These are phyloP conservation scores for Pelusios castaneus DNA, from an alignment of 2,113 vertebrate species.

Conservation along the genomic window DNA sequence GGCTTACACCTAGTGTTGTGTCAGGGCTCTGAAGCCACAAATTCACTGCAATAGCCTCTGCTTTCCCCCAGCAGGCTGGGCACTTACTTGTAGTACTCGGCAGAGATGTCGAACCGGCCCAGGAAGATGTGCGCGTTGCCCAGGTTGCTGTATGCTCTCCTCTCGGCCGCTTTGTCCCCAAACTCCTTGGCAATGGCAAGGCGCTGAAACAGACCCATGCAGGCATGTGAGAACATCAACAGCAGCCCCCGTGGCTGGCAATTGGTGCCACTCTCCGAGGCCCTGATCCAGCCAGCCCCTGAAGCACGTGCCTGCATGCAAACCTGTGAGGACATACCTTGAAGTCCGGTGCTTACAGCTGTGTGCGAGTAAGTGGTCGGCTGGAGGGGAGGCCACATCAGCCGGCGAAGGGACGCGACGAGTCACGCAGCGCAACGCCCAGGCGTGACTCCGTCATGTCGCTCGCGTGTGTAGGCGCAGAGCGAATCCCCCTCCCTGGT, in stretches of 20 bases:
- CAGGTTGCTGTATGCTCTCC: conserved; percentile 95
- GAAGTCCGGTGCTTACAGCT: fast-evolving
- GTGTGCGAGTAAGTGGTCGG: background rate
- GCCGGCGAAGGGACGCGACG: background rate
- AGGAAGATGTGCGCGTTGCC: conserved; percentile 96
- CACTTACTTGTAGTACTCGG: conserved; percentile 95
- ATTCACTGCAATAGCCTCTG: fast-evolving
- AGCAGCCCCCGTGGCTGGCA: background rate
- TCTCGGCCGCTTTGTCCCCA: conserved; percentile 94
- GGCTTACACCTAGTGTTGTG: background rate
- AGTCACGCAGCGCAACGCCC: fast-evolving
- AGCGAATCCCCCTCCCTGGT: fast-evolving
- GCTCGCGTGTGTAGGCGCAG: fast-evolving
- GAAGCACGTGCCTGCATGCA: fast-evolving
- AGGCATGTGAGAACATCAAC: background rate
- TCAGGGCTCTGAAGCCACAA: background rate
- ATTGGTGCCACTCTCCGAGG: fast-evolving
- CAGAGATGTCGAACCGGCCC: conserved; percentile 90
- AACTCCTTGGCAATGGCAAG: conserved; percentile 98
- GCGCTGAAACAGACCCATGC: conserved; percentile 79
- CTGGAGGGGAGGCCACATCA: fast-evolving
- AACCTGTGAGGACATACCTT: fast-evolving
- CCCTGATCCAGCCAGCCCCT: fast-evolving
- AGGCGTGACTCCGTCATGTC: background rate
- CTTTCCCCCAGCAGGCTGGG: fast-evolving